Evolutionary conservation across 2,888 invertebrate species (phyloP).

Genomic region (Nudaria mundana): DNA sequence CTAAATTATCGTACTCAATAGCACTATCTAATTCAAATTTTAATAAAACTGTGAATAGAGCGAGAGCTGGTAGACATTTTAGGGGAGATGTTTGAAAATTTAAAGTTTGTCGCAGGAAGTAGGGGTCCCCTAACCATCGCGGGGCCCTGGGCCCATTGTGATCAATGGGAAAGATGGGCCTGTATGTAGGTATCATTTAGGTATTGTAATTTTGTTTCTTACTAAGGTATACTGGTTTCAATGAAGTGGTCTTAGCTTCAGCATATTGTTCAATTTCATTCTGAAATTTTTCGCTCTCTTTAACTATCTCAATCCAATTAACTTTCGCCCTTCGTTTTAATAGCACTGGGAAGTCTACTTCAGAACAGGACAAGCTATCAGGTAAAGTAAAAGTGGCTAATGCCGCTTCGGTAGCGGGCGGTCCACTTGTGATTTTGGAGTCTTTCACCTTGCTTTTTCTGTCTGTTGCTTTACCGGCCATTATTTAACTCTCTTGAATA

Average conservation of each 20-base stretch:
- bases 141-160: too few relatives aligned
- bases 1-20: too few relatives aligned
- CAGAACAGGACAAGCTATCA: slow-evolving; percentile 64
- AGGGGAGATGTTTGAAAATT: too few relatives aligned
- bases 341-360: slow-evolving; percentile 60
- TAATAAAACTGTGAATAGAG: too few relatives aligned
- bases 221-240: slow-evolving; percentile 61
- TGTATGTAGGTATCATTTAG: too few relatives aligned
- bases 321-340: slow-evolving; percentile 40
- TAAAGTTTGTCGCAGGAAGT: too few relatives aligned
- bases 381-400: slow-evolving; percentile 58
- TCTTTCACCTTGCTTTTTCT: slow-evolving; percentile 57
- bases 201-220: slow-evolving; percentile 23
- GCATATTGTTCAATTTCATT: slow-evolving; percentile 49
- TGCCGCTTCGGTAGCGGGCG: slow-evolving; percentile 34
- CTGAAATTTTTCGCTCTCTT: slow-evolving; percentile 47
- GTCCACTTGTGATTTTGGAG: slow-evolving; percentile 25
- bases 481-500: slow-evolving; percentile 16
- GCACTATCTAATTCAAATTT: too few relatives aligned
- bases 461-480: slow-evolving; percentile 58
- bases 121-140: too few relatives aligned
- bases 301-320: slow-evolving; percentile 58
- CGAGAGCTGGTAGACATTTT: too few relatives aligned
- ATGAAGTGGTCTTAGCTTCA: slow-evolving; percentile 40
- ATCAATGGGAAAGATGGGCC: too few relatives aligned